Conservation (phyloP, 2,113 vertebrate species). For the Gobio gobio region DNA sequence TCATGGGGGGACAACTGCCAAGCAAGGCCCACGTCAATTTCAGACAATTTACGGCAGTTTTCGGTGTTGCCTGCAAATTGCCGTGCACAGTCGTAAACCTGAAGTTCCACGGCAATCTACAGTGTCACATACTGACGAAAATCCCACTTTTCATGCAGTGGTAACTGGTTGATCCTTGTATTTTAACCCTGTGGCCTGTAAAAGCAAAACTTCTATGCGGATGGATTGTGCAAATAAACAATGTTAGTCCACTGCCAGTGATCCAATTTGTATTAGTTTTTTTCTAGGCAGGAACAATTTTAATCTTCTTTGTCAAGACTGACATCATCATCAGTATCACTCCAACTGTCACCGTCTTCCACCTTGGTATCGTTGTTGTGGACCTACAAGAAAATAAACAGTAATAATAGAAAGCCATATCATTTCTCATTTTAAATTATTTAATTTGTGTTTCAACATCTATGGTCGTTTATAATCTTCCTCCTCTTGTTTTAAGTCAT, state of each 20-base stretch:
- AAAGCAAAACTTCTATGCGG: slow-evolving; percentile 44
- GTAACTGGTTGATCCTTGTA: background rate
- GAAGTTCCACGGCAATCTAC: no score
- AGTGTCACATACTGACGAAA: no score
- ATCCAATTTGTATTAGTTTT: background rate
- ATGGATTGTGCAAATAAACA: slow-evolving; percentile 19
- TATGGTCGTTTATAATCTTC: background rate
- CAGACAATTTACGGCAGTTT: no score
- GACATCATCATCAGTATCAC: background rate
- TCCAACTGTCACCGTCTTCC: background rate
- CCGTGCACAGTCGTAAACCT: no score
- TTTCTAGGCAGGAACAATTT: background rate
- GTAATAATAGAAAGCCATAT: background rate
- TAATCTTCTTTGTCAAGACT: background rate
- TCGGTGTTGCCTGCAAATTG: no score
- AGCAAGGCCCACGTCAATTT: no score
- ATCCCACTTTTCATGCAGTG: no score
- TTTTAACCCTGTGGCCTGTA: slow-evolving; percentile 22
- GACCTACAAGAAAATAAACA: background rate
- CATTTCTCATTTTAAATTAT: background rate
- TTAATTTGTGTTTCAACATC: background rate
- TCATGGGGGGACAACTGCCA: no score
- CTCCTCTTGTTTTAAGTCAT: background rate
- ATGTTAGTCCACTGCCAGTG: slow-evolving; percentile 45
- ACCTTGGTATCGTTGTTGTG: background rate